Evolutionary conservation across 2,797 vertebrate species (phyloP).

Genomic region (Nannoperca obscura): DNA sequence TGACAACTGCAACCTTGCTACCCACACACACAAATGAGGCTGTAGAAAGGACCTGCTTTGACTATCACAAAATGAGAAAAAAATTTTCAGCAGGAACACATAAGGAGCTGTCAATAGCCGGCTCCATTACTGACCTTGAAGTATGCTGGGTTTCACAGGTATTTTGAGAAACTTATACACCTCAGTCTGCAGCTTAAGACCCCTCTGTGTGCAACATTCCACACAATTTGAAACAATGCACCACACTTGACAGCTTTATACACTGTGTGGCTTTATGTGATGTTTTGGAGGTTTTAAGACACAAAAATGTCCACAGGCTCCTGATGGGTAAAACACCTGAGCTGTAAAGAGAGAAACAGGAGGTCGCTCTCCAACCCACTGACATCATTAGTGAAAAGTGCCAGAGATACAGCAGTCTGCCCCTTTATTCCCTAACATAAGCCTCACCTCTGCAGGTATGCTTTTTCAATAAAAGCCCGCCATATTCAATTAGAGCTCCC

Average conservation of each 20-base stretch:
- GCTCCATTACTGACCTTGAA: slow-evolving; percentile 18
- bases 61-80: slow-evolving; percentile 23
- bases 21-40: slow-evolving; percentile 54
- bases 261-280: slow-evolving; percentile 15
- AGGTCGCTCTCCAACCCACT: slow-evolving; percentile 22
- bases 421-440: slow-evolving; percentile 18
- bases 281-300: slow-evolving; percentile 7
- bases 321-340: slow-evolving; percentile 69
- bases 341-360: slow-evolving; percentile 32
- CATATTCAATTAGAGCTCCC: slow-evolving; percentile 41
- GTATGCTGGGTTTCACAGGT: slow-evolving; percentile 29
- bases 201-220: slow-evolving; percentile 42
- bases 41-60: slow-evolving; percentile 47
- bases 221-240: slow-evolving; percentile 30
- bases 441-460: slow-evolving; percentile 41
- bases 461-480: slow-evolving; percentile 37
- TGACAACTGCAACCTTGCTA: slow-evolving; percentile 24
- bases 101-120: slow-evolving; percentile 9
- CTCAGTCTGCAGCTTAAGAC: slow-evolving; percentile 20
- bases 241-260: slow-evolving; percentile 7
- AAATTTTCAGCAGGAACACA: slow-evolving; percentile 6
- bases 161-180: slow-evolving; percentile 13
- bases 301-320: neutral
- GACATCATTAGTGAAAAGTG: slow-evolving; percentile 39
- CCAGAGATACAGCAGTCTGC: slow-evolving; percentile 19